Conservation (phyloP, 2,113 vertebrate genomes). For the Rhinopomastus cyanomelas region DNA sequence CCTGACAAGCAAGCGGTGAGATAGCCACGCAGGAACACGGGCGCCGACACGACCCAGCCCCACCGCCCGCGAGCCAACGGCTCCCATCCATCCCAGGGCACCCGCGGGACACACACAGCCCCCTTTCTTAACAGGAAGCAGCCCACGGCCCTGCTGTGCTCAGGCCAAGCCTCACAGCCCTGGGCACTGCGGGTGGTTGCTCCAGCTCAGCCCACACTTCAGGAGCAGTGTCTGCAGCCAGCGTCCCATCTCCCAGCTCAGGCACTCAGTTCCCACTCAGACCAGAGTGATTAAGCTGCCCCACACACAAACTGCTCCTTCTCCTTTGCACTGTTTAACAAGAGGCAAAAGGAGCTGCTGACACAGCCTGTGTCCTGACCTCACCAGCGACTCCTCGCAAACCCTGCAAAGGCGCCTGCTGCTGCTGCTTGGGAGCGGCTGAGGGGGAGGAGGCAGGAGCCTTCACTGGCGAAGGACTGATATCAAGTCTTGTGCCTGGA, state of each 20-base stretch:
- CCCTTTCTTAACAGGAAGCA: fast-evolving
- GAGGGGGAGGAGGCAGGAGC: not conserved
- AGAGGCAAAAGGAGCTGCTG: not conserved
- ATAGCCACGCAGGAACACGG: not conserved
- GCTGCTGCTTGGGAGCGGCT: fast-evolving
- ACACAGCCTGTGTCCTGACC: fast-evolving
- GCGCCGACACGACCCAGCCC: not conserved
- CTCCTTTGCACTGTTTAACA: not conserved
- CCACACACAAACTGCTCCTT: not conserved
- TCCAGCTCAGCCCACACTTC: fast-evolving
- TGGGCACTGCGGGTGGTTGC: not conserved
- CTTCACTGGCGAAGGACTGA: slow-evolving; percentile 29
- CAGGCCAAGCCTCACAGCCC: not conserved
- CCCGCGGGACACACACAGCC: not conserved
- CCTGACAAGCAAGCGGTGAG: not conserved
- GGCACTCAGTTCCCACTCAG: not conserved
- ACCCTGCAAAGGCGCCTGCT: not conserved
- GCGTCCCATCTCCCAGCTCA: not conserved
- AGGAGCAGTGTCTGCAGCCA: fast-evolving
- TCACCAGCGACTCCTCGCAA: not conserved
- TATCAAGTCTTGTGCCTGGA: slow-evolving; percentile 17
- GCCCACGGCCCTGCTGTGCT: not conserved
- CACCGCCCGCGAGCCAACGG: not conserved
- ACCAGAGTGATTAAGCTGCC: not conserved
- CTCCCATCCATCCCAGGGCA: not conserved